Evolutionary conservation across 2,113 vertebrate species (phyloP), one percentile per base, ranked within the genome.

Genomic region (Dicerorhinus sumatrensis): DNA sequence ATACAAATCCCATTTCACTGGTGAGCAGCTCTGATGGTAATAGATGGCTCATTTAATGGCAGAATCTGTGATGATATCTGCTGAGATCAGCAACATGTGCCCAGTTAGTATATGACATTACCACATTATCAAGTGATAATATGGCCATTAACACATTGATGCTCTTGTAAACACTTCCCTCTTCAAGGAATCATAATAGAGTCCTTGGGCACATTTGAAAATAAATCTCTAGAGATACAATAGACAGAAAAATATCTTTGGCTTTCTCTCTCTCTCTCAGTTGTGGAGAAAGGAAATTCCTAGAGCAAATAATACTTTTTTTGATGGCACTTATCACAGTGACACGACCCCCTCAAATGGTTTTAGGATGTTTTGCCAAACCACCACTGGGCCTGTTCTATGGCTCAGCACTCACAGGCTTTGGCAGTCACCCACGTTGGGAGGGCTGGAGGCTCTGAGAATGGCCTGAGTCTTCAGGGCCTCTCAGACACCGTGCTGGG

Each of bases 401-500:
- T 39, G 39, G 54, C 94, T 95, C 89, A 70, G 75, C 89, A 95
- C 12, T 79, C 77, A 69, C 75, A 67, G 6, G 0, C n/a, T 63
- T 96, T 89, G 79, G 67, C 91, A 95, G 72, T 95, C 80, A 58
- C 88, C 67, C 82, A 88, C 72, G 62, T 48, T 72, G 69, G 73
- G 51, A 69, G 27, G 3, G 85, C 42, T 36, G 17, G 0, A 0
- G 42, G 16, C 65, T 96, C 75, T 63, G 58, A 83, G 48, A 80
- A 96, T 90, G 29, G 8, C 56, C 73, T 89, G 76, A 93, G 46
- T 73, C 84, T 97, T 98, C 83, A 31, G 89, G 83, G 1, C 91
- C 77, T 97, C 89, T 97, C 94, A 96, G 96, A 98, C 91, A 97
- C 83, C 95, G 97, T 98, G 90, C 97, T 97, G 95, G 96, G 92